These are phyloP conservation scores for Calephelis virginiensis DNA, from an alignment of 1,140 invertebrate species.

Conservation along the genomic window DNA sequence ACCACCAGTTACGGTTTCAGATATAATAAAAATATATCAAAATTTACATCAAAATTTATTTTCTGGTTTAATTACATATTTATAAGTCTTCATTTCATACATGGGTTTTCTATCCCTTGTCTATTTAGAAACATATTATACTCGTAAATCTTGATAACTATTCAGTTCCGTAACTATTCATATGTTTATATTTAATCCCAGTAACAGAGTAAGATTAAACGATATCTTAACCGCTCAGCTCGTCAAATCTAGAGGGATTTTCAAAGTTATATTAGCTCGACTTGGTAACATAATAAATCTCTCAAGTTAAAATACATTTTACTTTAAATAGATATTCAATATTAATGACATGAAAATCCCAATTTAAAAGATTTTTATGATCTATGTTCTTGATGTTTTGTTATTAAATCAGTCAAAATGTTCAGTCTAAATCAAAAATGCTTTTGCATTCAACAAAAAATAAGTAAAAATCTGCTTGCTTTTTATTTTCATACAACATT, in stretches of 20 bases:
- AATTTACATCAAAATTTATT: too few relatives aligned
- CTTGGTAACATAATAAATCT: slow-evolving; percentile 9
- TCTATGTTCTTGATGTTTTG: too few relatives aligned
- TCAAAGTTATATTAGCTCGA: slow-evolving; percentile 3
- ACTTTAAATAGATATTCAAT: not conserved
- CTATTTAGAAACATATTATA: not conserved
- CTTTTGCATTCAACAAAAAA: too few relatives aligned
- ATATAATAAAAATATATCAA: too few relatives aligned
- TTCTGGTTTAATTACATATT: too few relatives aligned
- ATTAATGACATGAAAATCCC: not conserved
- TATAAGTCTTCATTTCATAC: too few relatives aligned
- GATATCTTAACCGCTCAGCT: slow-evolving; percentile 6
- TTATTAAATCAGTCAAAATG: not conserved
- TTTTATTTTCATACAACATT: too few relatives aligned
- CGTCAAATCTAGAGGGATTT: slow-evolving; percentile 6
- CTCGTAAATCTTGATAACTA: not conserved
- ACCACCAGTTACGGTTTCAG: too few relatives aligned
- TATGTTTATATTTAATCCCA: slow-evolving; percentile 9
- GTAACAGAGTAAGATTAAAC: not conserved
- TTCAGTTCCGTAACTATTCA: slow-evolving; percentile 2
- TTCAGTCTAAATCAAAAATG: not conserved
- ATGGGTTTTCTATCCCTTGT: not conserved
- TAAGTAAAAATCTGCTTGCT: too few relatives aligned
- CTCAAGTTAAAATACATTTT: not conserved
- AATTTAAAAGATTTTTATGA: too few relatives aligned